phyloP scores from a whole-genome alignment of 2,113 vertebrate genomes.

The Xiphorhynchus elegans region DNA sequence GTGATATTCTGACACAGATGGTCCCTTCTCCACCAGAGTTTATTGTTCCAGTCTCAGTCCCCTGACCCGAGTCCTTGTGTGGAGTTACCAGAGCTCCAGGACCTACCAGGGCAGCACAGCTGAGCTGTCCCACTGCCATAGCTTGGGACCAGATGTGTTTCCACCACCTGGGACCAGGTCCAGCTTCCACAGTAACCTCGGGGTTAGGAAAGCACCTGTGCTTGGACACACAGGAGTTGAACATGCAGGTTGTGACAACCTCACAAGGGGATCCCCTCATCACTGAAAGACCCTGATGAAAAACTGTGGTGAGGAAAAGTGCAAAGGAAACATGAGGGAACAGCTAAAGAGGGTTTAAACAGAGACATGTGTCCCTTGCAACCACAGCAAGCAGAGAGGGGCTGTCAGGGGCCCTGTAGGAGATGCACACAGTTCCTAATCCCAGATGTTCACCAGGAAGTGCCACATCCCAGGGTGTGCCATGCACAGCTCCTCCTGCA shows the following conservation, averaged over 20 bases:
- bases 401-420: not conserved
- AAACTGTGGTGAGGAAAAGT: not conserved
- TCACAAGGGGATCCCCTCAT: not conserved
- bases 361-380: not conserved
- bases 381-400: not conserved
- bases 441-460: not conserved
- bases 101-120: not conserved
- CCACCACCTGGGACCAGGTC: not conserved
- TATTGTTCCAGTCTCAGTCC: not conserved
- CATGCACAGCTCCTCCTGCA: not conserved
- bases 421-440: accelerated
- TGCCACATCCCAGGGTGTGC: not conserved
- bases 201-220: not conserved
- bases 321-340: not conserved
- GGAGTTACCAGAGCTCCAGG: not conserved
- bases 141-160: not conserved
- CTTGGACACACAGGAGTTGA: not conserved
- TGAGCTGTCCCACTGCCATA: not conserved
- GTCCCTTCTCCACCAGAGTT: not conserved
- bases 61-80: not conserved
- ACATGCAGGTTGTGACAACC: not conserved
- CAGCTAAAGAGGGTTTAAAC: not conserved
- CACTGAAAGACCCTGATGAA: not conserved
- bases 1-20: not conserved
- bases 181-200: not conserved